These are phyloP conservation scores for Tretioscincus oriximinensis DNA, from an alignment of 2,113 vertebrate species.

Conservation along the genomic window DNA sequence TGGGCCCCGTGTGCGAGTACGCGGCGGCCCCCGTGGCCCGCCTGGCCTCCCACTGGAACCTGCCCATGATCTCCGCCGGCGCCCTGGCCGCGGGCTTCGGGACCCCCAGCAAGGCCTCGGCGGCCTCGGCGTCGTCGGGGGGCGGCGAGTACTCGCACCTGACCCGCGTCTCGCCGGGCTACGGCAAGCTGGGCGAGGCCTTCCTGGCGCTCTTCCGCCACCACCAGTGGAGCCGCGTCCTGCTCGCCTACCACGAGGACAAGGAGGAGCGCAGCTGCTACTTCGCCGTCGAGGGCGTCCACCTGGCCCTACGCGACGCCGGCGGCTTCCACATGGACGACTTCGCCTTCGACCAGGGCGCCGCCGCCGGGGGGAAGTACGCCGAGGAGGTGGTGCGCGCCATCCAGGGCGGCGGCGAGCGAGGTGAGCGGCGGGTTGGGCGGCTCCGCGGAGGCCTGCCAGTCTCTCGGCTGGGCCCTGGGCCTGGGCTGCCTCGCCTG, in stretches of 20 bases:
- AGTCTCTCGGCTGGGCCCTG: too few relatives aligned
- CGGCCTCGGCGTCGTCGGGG: background rate
- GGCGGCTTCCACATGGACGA: slow-evolving; percentile 68
- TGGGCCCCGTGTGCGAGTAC: slow-evolving; percentile 95
- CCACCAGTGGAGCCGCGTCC: slow-evolving; percentile 85
- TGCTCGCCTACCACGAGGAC: slow-evolving; percentile 90
- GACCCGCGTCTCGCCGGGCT: slow-evolving; percentile 89
- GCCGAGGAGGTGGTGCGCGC: slow-evolving; percentile 80
- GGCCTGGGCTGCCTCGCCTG: background rate
- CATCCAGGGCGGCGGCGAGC: slow-evolving; percentile 75
- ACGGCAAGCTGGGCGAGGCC: slow-evolving; percentile 93
- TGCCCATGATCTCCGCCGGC: slow-evolving; percentile 92
- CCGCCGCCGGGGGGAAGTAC: slow-evolving; percentile 77
- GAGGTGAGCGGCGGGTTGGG: slow-evolving; percentile 67
- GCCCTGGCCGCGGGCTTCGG: slow-evolving; percentile 88
- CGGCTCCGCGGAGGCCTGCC: background rate
- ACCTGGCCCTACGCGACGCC: slow-evolving; percentile 77
- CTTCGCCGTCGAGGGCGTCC: slow-evolving; percentile 92
- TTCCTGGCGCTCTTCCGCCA: slow-evolving; percentile 87
- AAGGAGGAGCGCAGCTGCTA: slow-evolving; percentile 88
- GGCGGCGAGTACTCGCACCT: slow-evolving; percentile 85
- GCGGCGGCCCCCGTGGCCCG: slow-evolving; percentile 88
- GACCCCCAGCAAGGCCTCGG: slow-evolving; percentile 61
- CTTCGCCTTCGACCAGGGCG: slow-evolving; percentile 73
- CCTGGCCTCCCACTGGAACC: slow-evolving; percentile 91